phyloP scores from a whole-genome alignment of 2,888 invertebrate species.

The Cistogaster globosa region DNA sequence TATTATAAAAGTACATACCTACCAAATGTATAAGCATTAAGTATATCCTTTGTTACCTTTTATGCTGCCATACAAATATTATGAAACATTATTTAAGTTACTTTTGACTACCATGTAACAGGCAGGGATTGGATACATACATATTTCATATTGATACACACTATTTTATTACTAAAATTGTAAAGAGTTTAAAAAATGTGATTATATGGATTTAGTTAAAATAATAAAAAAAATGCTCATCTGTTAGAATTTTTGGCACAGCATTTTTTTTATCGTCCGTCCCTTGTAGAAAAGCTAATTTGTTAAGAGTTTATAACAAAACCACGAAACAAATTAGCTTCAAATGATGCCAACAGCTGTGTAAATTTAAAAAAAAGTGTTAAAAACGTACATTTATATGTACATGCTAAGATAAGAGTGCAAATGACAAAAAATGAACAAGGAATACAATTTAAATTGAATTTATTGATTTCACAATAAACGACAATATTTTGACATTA shows the following conservation, averaged over 20 bases:
- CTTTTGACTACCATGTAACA: too few species aligned
- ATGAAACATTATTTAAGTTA: too few species aligned
- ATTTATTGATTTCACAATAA: conserved; percentile 70
- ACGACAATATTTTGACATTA: conserved; percentile 71
- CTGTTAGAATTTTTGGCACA: conserved; percentile 53
- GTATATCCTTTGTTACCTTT: too few species aligned
- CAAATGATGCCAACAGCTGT: conserved; percentile 66
- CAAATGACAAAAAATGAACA: conserved; percentile 6
- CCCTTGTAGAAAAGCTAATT: conserved; percentile 49
- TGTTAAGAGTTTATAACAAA: conserved; percentile 48
- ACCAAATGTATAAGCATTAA: too few species aligned
- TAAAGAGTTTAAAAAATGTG: neutral
- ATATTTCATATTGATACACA: too few species aligned
- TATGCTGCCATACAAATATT: too few species aligned
- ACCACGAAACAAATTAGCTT: conserved; percentile 66
- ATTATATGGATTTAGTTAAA: neutral
- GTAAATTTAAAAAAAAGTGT: conserved; percentile 61
- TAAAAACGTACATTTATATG: conserved; percentile 49
- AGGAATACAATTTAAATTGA: conserved; percentile 50
- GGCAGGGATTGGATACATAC: too few species aligned
- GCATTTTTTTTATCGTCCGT: neutral
- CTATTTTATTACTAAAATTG: neutral
- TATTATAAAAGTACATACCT: too few species aligned
- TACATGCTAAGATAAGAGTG: conserved; percentile 52
- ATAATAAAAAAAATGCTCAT: conserved; percentile 45